Conservation (phyloP, 1,140 invertebrate species). For the Nasonia vitripennis region DNA sequence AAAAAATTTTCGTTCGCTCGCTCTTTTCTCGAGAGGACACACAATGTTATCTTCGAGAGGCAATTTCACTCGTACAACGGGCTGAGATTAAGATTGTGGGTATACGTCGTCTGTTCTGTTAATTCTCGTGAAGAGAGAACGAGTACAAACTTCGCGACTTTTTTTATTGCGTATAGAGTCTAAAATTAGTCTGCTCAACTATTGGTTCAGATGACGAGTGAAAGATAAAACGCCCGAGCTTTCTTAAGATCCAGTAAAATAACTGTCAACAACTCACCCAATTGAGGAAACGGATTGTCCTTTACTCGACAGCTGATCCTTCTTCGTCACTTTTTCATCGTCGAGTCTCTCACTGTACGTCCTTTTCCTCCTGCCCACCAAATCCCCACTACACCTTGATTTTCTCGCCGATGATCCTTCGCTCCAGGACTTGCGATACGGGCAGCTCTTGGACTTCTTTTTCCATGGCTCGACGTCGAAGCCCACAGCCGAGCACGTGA, state of each 20-base stretch:
- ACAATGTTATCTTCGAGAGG: constrained; percentile 7
- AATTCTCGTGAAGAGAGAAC: background rate
- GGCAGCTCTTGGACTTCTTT: constrained; percentile 43
- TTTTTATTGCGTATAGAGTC: too few species aligned
- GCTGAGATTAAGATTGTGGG: too few species aligned
- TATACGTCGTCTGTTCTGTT: too few species aligned
- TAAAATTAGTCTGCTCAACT: background rate
- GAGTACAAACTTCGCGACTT: too few species aligned
- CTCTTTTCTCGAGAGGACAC: background rate
- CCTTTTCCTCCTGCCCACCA: constrained; percentile 35
- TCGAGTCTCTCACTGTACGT: constrained; percentile 37
- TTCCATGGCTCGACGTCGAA: constrained; percentile 45
- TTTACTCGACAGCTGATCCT: constrained; percentile 6
- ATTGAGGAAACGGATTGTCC: constrained; percentile 43
- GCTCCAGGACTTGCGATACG: constrained; percentile 65
- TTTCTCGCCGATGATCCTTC: constrained; percentile 44
- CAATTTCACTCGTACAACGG: background rate
- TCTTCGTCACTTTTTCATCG: background rate
- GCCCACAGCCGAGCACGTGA: constrained; percentile 41
- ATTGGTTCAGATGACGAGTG: too few species aligned
- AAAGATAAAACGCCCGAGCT: too few species aligned
- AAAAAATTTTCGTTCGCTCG: background rate
- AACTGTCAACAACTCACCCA: constrained; percentile 54
- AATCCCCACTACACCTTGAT: constrained; percentile 29
- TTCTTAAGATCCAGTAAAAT: background rate